Conservation (phyloP, 2,797 vertebrate genomes). For the Squalus acanthias region DNA sequence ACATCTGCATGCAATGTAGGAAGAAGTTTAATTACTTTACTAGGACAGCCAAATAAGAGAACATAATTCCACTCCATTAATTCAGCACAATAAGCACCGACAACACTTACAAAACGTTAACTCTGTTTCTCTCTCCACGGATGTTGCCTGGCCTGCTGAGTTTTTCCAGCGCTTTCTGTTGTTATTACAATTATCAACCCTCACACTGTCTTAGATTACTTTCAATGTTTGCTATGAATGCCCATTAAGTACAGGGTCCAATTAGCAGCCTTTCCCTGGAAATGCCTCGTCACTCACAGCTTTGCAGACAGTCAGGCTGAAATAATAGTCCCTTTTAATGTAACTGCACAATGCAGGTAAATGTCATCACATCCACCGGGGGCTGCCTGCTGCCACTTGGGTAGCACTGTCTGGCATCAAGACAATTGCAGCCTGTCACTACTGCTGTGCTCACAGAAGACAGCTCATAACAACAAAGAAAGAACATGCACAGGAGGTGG, state of each 20-base stretch:
- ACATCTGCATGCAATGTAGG: neutral
- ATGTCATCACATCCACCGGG: neutral
- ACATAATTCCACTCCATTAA: neutral
- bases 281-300: neutral
- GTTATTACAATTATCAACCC: neutral
- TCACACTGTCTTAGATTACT: neutral
- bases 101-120: neutral
- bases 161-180: too few species aligned
- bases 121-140: too few species aligned
- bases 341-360: neutral
- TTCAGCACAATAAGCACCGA: neutral
- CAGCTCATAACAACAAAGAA: neutral
- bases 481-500: neutral
- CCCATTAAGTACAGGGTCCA: neutral
- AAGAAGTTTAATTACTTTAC: neutral
- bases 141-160: too few species aligned
- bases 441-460: neutral
- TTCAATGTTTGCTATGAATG: neutral
- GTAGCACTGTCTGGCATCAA: neutral
- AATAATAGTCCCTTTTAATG: neutral
- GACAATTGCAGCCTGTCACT: neutral
- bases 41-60: neutral
- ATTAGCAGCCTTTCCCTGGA: neutral
- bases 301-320: neutral
- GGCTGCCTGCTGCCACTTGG: neutral